A percentile compares a stretch with the other conserved stretches of the same genome.
Evolutionary conservation across 1,140 invertebrate genomes (phyloP).

Genomic region (Stegodyphus mimosarum): DNA sequence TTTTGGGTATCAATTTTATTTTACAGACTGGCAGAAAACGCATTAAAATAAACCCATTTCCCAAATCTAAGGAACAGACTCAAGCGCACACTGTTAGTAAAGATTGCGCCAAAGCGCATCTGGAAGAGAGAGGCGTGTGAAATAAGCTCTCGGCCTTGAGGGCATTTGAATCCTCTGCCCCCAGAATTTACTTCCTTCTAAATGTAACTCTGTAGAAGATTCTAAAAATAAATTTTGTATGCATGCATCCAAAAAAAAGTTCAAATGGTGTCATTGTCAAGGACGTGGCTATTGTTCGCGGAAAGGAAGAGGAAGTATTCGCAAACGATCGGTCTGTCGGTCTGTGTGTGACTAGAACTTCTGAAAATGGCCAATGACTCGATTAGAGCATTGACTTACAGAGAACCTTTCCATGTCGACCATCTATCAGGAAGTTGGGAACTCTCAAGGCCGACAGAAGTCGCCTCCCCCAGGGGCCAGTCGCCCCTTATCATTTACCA

Average conservation of each 20-base stretch:
- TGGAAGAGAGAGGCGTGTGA: too few species aligned
- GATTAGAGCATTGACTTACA: background rate
- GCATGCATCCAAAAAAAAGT: background rate
- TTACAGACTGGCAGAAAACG: too few species aligned
- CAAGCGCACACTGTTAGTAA: too few species aligned
- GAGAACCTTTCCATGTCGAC: constrained; percentile 8
- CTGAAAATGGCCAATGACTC: constrained; percentile 46
- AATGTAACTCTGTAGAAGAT: too few species aligned
- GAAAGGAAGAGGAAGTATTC: constrained; percentile 20
- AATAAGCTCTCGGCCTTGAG: too few species aligned
- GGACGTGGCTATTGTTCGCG: constrained; percentile 21
- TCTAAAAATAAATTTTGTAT: too few species aligned
- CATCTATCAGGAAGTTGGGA: constrained; percentile 4
- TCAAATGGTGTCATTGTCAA: constrained; percentile 46
- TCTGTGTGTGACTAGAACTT: constrained; percentile 43
- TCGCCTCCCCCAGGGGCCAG: constrained; percentile 1
- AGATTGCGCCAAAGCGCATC: too few species aligned
- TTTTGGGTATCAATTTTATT: too few species aligned
- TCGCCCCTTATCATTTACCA: background rate
- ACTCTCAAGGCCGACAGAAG: background rate
- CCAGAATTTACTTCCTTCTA: too few species aligned
- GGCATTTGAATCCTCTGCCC: too few species aligned
- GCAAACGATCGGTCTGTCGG: constrained; percentile 27
- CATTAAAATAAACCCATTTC: too few species aligned
- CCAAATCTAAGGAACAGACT: too few species aligned